A percentile compares a stretch with the other conserved stretches of the same genome.
Evolutionary conservation across 53 echinoderm and acorn worm genomes (phyloP).

Genomic region (Holothuria leucospilota): DNA sequence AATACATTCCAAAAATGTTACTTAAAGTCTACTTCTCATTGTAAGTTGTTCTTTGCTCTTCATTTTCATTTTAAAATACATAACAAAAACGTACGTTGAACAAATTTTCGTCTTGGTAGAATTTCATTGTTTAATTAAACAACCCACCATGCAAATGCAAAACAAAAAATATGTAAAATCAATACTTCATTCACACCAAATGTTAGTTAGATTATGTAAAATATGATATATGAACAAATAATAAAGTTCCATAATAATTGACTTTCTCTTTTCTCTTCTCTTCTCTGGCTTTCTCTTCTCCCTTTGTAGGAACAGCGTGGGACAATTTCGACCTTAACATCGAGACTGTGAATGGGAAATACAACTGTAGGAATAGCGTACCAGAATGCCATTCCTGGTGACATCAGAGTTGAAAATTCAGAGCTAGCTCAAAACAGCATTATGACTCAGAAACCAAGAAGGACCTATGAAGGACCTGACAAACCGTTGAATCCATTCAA

Average conservation of each 20-base stretch:
- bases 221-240: background rate
- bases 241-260: no score
- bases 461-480: constrained; percentile 22
- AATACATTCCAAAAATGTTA: no score
- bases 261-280: background rate
- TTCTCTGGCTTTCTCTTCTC: background rate
- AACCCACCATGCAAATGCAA: no score
- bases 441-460: constrained; percentile 24
- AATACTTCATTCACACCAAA: background rate
- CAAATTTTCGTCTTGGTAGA: no score
- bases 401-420: background rate
- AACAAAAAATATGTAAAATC: background rate
- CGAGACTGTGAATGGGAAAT: constrained; percentile 47
- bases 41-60: no score
- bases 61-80: no score
- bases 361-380: constrained; percentile 44
- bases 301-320: constrained; percentile 40
- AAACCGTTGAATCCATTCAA: constrained; percentile 33
- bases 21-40: no score
- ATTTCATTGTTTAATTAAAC: no score
- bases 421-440: background rate
- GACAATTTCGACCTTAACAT: constrained; percentile 59
- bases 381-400: background rate
- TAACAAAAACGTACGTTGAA: no score
- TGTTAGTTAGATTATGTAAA: background rate